Base-by-base conservation (phyloP, 2,113 vertebrate species). In the human (Homo sapiens) region DNA sequence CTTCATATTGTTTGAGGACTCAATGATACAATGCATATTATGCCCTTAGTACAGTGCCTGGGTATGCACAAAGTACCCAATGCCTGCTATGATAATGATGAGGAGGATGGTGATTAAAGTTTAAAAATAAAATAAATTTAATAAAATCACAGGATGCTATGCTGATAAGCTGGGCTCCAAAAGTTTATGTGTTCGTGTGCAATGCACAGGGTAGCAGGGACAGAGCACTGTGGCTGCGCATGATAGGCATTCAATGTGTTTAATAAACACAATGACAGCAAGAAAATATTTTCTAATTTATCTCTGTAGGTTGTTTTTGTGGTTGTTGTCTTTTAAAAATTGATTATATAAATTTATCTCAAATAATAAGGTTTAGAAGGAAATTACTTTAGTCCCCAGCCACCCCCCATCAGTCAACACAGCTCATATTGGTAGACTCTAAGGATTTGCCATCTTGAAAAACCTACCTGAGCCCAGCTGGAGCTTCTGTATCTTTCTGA, bases 351-450 rank as follows among this genome's bases (percentile, higher is more conserved):
- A 52, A 61, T 83, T 66, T 1, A 2, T 68, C 12, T 57, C 32
- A 64, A 66, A 80, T 25, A 68, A 45, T 72, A 30, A 45, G 4
- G 8, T 55, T 68, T 85, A 83, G 52, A 83, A 93, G 89, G 97
- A 94, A 93, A 88, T 11, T 66, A 0, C 0, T 59, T 98, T 96
- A 96, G 96, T 89, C 79, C 10, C 4, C 1, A 1, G 4, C 6
- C 18, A 43, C 4, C 94, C 97, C 83, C 97, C 98, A 98, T 94
- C 96, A 91, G 94, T 98, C 97, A 98, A 94, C 87, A 96, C 96
- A 97, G 85, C 27, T 76, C 97, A 38, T 27, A 79, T 94, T 96
- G 96, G 97, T 30, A 93, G 89, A 96, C 80, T 83, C 38, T 79
- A 40, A 57, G 64, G 66, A 84, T 76, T 97, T 97, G 89, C 93